phyloP scores from a whole-genome alignment of 2,888 invertebrate species.

The Horisme vitalbata region DNA sequence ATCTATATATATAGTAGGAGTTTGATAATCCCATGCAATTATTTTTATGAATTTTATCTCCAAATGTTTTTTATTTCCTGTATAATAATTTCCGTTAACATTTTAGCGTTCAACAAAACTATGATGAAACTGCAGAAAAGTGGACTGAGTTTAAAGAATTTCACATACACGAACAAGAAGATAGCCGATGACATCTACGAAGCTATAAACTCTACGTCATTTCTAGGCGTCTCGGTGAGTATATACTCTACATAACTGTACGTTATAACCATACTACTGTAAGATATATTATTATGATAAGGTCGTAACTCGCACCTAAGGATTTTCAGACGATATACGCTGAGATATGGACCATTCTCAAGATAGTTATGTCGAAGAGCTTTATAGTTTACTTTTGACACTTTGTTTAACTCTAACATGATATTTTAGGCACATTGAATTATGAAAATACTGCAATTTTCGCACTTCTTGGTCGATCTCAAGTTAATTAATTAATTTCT shows the following conservation, averaged over 20 bases:
- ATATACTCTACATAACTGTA: background rate
- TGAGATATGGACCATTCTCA: slow-evolving; percentile 5
- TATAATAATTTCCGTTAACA: too few relatives aligned
- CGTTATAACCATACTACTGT: background rate
- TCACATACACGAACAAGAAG: slow-evolving; percentile 97
- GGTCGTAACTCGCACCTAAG: background rate
- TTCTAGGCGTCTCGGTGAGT: slow-evolving; percentile 98
- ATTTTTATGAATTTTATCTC: too few relatives aligned
- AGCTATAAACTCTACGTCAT: slow-evolving; percentile 99
- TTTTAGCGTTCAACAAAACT: slow-evolving; percentile 96
- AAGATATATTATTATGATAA: background rate
- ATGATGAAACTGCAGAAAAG: slow-evolving; percentile 92
- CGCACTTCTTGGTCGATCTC: too few relatives aligned
- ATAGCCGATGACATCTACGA: slow-evolving; percentile 98
- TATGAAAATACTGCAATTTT: too few relatives aligned
- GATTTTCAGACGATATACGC: background rate
- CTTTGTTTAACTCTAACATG: too few relatives aligned
- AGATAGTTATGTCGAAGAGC: background rate
- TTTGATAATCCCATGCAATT: too few relatives aligned
- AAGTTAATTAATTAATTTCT: too few relatives aligned
- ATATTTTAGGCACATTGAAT: too few relatives aligned
- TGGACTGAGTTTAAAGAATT: slow-evolving; percentile 94
- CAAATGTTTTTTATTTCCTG: background rate
- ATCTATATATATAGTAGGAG: too few relatives aligned
- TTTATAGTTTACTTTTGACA: too few relatives aligned